Base-by-base conservation (phyloP, 2,888 invertebrate species). In the Camptogramma bilineatum region DNA sequence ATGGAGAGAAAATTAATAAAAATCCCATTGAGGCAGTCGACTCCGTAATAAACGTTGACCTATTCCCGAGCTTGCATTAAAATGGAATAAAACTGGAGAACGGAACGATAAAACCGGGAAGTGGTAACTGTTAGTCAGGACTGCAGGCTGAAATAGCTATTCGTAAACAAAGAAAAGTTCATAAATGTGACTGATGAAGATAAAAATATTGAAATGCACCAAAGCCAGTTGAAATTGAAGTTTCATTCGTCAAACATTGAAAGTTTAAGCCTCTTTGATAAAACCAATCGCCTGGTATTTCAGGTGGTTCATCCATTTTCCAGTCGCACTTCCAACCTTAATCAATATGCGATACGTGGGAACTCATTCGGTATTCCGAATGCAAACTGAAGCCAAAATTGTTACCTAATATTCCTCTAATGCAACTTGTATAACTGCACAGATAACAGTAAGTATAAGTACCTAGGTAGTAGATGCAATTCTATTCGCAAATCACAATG, bases 361-460 rank as follows among this genome's bases (percentile, higher is more conserved):
- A 46, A 46, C 21, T 42, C 48, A 48, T 61, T 51, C 46, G 55
- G 55, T 61, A 50, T 51, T 48, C 51, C 42, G 50, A 18, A 31
- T 62, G 56, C 55, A 51, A 24, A 28, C 61, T n/a, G n/a, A 24
- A 31, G 52, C 55, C 52, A 47, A 52, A 51, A 62, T 51, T 55
- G 44, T 51, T 62, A 46, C 31, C 31, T 17, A 55, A 62, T 48
- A 60, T 53, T 57, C 28, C 47, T 31, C 31, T 42, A 42, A 39
- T 52, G 24, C n/a, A 42, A 42, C 16, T 42, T 21, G 52, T 21
- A 53, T 21, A 10, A n/a, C 39, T 42, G 16, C n/a, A n/a, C n/a
- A n/a, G n/a, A n/a, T n/a, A n/a, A n/a, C n/a, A n/a, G n/a, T n/a
- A n/a, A n/a, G 39, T 2, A 13, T 17, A 16, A 44, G 17, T 16